A percentile compares a stretch with the other conserved stretches of the same genome.
Evolutionary conservation across 1,140 invertebrate genomes (phyloP).

Genomic region (Lepidurus arcticus): DNA sequence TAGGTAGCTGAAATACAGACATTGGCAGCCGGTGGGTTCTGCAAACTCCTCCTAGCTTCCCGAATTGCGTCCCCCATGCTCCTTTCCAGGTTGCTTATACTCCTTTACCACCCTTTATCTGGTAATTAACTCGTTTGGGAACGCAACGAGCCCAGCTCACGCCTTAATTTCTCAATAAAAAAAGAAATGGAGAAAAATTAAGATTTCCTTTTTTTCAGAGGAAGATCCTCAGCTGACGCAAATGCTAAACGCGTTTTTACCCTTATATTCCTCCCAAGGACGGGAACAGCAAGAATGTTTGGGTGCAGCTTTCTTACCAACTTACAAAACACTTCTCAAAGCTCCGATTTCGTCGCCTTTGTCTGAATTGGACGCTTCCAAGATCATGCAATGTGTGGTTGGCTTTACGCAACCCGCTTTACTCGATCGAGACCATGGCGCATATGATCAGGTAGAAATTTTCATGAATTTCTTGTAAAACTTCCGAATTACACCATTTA

Average conservation of each 20-base stretch:
- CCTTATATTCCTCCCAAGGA: slow-evolving; percentile 26
- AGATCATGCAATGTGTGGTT: slow-evolving; percentile 30
- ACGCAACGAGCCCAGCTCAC: too few species aligned
- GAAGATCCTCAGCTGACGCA: slow-evolving; percentile 27
- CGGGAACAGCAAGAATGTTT: slow-evolving; percentile 29
- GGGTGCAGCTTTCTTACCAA: slow-evolving; percentile 30
- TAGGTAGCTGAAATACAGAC: slow-evolving; percentile 12
- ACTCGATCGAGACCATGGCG: background rate
- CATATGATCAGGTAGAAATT: background rate
- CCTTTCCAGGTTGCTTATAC: background rate
- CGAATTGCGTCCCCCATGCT: background rate
- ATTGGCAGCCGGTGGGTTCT: slow-evolving; percentile 26
- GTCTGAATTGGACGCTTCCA: slow-evolving; percentile 16
- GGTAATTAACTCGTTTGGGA: background rate
- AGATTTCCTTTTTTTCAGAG: slow-evolving; percentile 6
- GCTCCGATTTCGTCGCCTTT: slow-evolving; percentile 31
- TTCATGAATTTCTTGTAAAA: background rate
- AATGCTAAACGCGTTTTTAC: slow-evolving; percentile 28
- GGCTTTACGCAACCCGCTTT: slow-evolving; percentile 24
- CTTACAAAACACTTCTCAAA: slow-evolving; percentile 31
- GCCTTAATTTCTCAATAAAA: too few species aligned
- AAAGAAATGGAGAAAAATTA: background rate
- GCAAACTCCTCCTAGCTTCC: slow-evolving; percentile 29
- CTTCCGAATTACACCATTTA: background rate
- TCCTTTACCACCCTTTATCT: background rate